Conservation (phyloP, 2,797 vertebrate genomes). For the Centropyge bicolor region DNA sequence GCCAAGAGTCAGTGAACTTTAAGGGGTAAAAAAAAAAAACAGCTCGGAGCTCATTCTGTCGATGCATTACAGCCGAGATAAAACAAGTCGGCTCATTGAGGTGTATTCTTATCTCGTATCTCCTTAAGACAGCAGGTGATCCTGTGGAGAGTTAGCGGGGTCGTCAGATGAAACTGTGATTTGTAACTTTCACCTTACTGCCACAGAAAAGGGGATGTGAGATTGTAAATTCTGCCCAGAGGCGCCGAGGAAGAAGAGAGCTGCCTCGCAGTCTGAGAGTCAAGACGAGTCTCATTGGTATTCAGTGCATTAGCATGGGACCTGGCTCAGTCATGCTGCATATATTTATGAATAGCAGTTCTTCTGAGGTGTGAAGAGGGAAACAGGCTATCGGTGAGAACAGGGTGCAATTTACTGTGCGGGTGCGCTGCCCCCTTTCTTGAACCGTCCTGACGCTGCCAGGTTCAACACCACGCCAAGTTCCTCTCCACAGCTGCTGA, state of each 20-base stretch:
- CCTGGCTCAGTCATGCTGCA: conserved; percentile 60
- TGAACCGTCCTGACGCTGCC: conserved; percentile 31
- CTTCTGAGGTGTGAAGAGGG: conserved; percentile 63
- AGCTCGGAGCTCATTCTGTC: conserved; percentile 29
- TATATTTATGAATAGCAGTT: conserved; percentile 74
- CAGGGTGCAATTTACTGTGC: conserved; percentile 51
- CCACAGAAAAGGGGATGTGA: conserved; percentile 37
- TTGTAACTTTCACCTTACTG: conserved; percentile 70
- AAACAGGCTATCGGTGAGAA: conserved; percentile 41
- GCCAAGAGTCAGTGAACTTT: conserved; percentile 51
- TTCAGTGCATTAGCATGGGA: conserved; percentile 65
- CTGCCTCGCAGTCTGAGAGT: conserved; percentile 31
- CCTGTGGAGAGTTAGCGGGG: conserved; percentile 51
- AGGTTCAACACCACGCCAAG: conserved; percentile 35
- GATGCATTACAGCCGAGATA: conserved; percentile 35
- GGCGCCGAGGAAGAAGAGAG: conserved; percentile 52
- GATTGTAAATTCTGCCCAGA: conserved; percentile 64
- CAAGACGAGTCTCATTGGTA: conserved; percentile 68
- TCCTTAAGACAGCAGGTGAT: conserved; percentile 61
- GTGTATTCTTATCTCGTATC: conserved; percentile 60
- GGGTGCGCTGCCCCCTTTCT: conserved; percentile 38
- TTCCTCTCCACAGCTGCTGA: conserved; percentile 21
- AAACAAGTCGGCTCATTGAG: conserved; percentile 56
- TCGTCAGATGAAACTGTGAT: conserved; percentile 67
- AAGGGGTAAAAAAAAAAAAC: conserved; percentile 7